phyloP scores from a whole-genome alignment of 1,140 invertebrate species.

The Drosophila willistoni region DNA sequence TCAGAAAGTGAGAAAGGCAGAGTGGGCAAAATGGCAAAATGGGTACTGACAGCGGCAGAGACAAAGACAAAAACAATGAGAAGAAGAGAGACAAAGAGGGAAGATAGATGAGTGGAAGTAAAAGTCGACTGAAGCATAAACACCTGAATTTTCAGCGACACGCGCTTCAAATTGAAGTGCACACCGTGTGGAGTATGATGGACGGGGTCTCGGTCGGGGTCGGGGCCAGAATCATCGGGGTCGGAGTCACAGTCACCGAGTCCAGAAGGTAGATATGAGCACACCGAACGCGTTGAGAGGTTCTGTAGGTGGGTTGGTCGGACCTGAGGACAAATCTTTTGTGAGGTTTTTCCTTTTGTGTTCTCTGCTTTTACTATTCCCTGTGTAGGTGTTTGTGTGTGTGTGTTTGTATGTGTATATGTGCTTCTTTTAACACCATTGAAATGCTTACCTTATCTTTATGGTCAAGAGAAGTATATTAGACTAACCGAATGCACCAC shows the following conservation, averaged over 20 bases:
- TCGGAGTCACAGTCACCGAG: not conserved
- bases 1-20: slow-evolving; percentile 14
- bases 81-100: too few species aligned
- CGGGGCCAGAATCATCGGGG: not conserved
- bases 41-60: not conserved
- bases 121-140: slow-evolving; percentile 19
- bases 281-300: not conserved
- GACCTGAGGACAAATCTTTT: slow-evolving; percentile 7
- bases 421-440: slow-evolving; percentile 8
- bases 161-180: slow-evolving; percentile 30
- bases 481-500: not conserved
- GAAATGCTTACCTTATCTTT: not conserved
- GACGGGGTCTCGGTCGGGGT: not conserved
- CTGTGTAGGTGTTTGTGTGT: slow-evolving; percentile 19
- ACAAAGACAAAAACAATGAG: not conserved
- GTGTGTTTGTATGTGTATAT: slow-evolving; percentile 20
- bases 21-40: not conserved
- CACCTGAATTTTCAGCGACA: slow-evolving; percentile 38
- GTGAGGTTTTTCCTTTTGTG: slow-evolving; percentile 30
- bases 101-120: slow-evolving; percentile 30
- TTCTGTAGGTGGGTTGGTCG: not conserved
- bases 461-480: slow-evolving; percentile 1
- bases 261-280: not conserved
- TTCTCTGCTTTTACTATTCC: slow-evolving; percentile 25
- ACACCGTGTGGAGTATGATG: not conserved